A percentile compares a stretch with the other conserved stretches of the same genome.
Conservation (phyloP, 2,113 vertebrate species). For the Taurulus bubalis region DNA sequence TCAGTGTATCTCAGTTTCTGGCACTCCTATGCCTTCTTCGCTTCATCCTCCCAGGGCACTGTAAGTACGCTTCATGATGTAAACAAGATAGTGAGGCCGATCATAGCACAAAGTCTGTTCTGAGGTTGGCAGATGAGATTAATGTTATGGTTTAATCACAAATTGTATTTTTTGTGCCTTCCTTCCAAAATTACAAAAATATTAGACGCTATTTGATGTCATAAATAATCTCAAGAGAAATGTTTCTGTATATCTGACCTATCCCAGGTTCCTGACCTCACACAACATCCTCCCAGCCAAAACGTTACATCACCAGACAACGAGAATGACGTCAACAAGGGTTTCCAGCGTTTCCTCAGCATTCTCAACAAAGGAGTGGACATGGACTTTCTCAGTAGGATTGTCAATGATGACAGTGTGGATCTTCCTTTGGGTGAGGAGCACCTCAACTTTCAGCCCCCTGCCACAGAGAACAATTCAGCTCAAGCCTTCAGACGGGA, state of each 20-base stretch:
- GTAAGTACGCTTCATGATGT: no score
- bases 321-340: constrained; percentile 23
- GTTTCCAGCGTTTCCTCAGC: constrained; percentile 75
- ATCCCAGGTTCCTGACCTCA: constrained; percentile 29
- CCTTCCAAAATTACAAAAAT: background rate
- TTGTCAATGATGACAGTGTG: constrained; percentile 59
- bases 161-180: background rate
- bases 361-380: constrained; percentile 80
- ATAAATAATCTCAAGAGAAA: background rate
- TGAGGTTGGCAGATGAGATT: background rate
- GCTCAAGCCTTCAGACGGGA: background rate
- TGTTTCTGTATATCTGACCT: background rate
- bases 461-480: background rate
- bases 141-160: background rate
- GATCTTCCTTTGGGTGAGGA: background rate
- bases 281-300: background rate
- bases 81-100: no score
- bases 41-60: no score
- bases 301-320: background rate
- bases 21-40: no score
- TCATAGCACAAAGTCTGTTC: no score
- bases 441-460: background rate
- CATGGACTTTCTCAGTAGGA: constrained; percentile 58
- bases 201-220: background rate
- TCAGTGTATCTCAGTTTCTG: no score